Conservation (phyloP, 1,140 invertebrate species). For the Drosophila santomea region DNA sequence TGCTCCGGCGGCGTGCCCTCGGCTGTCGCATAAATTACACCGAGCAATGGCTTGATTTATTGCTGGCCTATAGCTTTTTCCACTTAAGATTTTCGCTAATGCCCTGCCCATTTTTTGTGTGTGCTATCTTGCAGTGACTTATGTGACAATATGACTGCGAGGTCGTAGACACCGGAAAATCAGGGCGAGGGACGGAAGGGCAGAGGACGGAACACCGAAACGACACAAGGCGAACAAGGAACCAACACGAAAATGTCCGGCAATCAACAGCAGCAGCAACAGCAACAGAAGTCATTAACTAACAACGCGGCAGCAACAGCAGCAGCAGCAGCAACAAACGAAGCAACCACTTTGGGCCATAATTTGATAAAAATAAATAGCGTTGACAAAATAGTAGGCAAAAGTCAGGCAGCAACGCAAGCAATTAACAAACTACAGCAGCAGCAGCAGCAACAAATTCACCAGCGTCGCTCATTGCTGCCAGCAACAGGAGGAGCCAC, state of each 20-base stretch:
- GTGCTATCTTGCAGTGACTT: slow-evolving; percentile 52
- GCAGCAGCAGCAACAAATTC: slow-evolving; percentile 49
- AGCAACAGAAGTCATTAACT: slow-evolving; percentile 49
- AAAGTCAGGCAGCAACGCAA: slow-evolving; percentile 50
- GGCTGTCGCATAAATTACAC: slow-evolving; percentile 69
- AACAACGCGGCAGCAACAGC: slow-evolving; percentile 13
- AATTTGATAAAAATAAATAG: slow-evolving; percentile 79
- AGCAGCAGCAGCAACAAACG: slow-evolving; percentile 44
- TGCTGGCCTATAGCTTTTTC: slow-evolving; percentile 31
- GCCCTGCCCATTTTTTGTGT: slow-evolving; percentile 40
- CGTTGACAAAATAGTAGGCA: slow-evolving; percentile 75
- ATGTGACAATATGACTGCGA: slow-evolving; percentile 45
- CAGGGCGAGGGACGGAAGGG: slow-evolving; percentile 17
- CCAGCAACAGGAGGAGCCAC: slow-evolving; percentile 52
- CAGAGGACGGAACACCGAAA: slow-evolving; percentile 30
- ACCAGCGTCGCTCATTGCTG: slow-evolving; percentile 66
- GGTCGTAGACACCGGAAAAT: slow-evolving; percentile 57
- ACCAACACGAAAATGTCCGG: slow-evolving; percentile 74
- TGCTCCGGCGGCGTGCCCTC: slow-evolving; percentile 54
- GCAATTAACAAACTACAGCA: slow-evolving; percentile 76
- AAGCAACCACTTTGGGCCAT: slow-evolving; percentile 62
- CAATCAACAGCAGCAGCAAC: slow-evolving; percentile 73
- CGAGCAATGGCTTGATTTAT: slow-evolving; percentile 67
- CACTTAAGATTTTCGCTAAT: slow-evolving; percentile 37
- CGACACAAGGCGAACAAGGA: slow-evolving; percentile 66